phyloP scores from a whole-genome alignment of 2,888 invertebrate species.

The Nysson spinosus region DNA sequence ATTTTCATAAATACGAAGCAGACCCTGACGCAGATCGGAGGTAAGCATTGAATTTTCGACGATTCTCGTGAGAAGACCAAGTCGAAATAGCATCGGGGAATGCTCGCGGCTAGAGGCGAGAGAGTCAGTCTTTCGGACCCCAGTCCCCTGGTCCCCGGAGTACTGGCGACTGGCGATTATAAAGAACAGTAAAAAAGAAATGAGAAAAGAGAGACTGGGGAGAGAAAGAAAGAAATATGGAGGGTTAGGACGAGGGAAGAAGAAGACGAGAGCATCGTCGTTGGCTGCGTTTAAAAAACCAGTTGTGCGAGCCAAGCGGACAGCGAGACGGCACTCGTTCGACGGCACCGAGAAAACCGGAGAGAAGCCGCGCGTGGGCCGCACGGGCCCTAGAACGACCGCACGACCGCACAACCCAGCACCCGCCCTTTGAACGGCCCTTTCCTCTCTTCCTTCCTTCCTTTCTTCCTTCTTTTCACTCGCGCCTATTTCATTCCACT shows the following conservation, averaged over 20 bases:
- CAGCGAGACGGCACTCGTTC: conserved; percentile 61
- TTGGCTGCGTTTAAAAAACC: conserved; percentile 76
- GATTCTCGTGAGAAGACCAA: conserved; percentile 46
- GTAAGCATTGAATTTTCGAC: conserved; percentile 52
- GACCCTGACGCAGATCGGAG: conserved; percentile 9
- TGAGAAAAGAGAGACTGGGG: conserved; percentile 41
- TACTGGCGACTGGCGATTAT: conserved; percentile 75
- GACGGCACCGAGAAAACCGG: conserved; percentile 57
- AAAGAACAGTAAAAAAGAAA: conserved; percentile 75
- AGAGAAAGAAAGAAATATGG: conserved; percentile 28
- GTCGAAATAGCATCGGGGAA: conserved; percentile 57
- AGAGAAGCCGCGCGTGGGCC: conserved; percentile 74
- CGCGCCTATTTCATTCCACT: no score
- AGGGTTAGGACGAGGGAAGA: conserved; percentile 43
- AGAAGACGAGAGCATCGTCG: conserved; percentile 68
- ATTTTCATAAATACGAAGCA: no score
- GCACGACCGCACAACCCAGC: not conserved
- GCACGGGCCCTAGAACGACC: conserved; percentile 65
- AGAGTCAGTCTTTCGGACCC: conserved; percentile 54
- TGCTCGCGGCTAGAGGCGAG: conserved; percentile 61
- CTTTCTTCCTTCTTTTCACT: no score
- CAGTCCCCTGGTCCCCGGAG: conserved; percentile 67
- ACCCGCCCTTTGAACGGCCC: no score
- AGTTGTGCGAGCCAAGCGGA: conserved; percentile 75
- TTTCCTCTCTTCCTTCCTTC: no score